Percentiles rank a stretch among this genome's conserved stretches.
phyloP scores from a whole-genome alignment of 2,888 invertebrate genomes.

The Petrophora chlorosata region DNA sequence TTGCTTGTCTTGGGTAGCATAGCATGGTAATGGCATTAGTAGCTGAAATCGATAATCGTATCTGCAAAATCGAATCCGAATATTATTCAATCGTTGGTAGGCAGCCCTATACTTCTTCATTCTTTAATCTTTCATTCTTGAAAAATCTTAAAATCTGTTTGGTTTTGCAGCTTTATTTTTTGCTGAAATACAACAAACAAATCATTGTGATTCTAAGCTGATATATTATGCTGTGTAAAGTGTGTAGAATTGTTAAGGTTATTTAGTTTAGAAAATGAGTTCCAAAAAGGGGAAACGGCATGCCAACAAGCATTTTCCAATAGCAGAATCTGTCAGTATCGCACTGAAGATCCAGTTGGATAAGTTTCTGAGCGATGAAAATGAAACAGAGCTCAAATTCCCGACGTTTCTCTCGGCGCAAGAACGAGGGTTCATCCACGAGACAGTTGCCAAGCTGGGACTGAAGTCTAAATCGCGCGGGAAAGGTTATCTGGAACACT shows the following conservation, averaged over 20 bases:
- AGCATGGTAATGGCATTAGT: too few relatives aligned
- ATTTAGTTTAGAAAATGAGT: slow-evolving; percentile 57
- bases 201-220: slow-evolving; percentile 7
- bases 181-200: slow-evolving; percentile 35
- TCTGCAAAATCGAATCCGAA: too few relatives aligned
- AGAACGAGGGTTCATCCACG: slow-evolving; percentile 92
- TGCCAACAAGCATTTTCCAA: slow-evolving; percentile 73
- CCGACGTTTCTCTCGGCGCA: slow-evolving; percentile 89
- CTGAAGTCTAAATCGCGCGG: slow-evolving; percentile 92
- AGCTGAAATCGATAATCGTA: too few relatives aligned
- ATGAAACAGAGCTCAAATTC: slow-evolving; percentile 83
- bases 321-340: slow-evolving; percentile 79
- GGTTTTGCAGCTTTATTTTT: slow-evolving; percentile 23
- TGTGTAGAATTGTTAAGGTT: slow-evolving; percentile 10
- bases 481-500: slow-evolving; percentile 83
- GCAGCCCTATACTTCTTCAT: too few relatives aligned
- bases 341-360: slow-evolving; percentile 77
- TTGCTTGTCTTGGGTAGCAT: too few relatives aligned
- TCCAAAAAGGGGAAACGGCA: slow-evolving; percentile 71
- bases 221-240: slow-evolving; percentile 26
- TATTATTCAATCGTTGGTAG: too few relatives aligned
- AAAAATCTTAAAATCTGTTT: neutral
- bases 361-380: slow-evolving; percentile 74
- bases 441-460: slow-evolving; percentile 86
- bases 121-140: too few relatives aligned